Evolutionary conservation across 2,888 invertebrate species (phyloP).

Genomic region (Polymixis lichenea): DNA sequence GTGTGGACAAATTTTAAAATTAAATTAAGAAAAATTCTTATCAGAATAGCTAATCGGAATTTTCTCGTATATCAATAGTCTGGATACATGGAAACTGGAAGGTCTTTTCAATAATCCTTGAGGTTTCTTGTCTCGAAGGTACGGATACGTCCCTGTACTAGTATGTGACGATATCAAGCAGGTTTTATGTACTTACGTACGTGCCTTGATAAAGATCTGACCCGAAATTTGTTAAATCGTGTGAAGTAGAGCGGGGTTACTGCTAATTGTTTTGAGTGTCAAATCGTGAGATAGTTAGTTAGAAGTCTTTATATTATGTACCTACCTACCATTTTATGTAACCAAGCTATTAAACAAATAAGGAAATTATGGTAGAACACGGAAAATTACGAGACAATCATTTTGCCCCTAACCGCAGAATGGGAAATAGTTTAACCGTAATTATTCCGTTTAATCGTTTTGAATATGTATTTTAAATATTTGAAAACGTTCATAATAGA

Average conservation of each 20-base stretch:
- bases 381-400: not conserved
- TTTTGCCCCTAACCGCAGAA: not conserved
- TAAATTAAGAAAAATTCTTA: constrained; percentile 28
- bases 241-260: constrained; percentile 59
- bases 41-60: constrained; percentile 25
- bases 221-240: constrained; percentile 55
- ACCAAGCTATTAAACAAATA: not conserved
- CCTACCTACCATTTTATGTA: not conserved
- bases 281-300: constrained; percentile 17
- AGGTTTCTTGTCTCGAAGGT: constrained; percentile 23
- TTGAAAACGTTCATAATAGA: not conserved
- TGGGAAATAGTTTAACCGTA: not conserved
- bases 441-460: not conserved
- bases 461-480: not conserved
- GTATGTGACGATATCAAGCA: constrained; percentile 28
- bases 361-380: not conserved
- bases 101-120: constrained; percentile 24
- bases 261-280: constrained; percentile 49
- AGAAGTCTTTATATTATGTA: not conserved
- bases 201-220: constrained; percentile 65
- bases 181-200: constrained; percentile 48
- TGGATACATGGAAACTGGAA: constrained; percentile 18
- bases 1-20: constrained; percentile 24
- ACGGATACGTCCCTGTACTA: constrained; percentile 36
- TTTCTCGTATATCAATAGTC: constrained; percentile 38